Evolutionary conservation across 2,797 vertebrate species (phyloP), one percentile per base, ranked within the genome.

Genomic region (Sebastes wilsoni): DNA sequence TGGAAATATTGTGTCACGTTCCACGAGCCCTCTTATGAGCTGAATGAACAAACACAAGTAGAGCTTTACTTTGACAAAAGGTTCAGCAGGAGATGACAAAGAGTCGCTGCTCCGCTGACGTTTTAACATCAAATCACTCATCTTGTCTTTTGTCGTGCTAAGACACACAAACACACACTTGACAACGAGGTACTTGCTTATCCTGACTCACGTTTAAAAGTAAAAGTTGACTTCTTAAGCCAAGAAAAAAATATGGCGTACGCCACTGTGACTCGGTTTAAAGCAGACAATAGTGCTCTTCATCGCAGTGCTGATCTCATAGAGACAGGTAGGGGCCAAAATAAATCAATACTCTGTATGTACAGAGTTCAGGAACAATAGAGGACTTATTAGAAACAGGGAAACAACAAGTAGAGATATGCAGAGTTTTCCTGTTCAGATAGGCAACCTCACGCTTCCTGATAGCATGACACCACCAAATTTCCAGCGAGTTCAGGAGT

Each of bases 331-430:
- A 18, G 18, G n/a, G 34, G 23, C 16, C 30, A 58, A 22, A 60
- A 75, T 72, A 72, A 83, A 91, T 85, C 78, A 86, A 84, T 92
- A 52, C 38, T 52, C 25, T 52, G 42, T 46, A 18, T 72, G 16
- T 2, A 14, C 72, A 58, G 71, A 82, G 64, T 64, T 81, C 61
- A 18, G 18, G 61, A 80, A 88, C 82, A 88, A 79, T 27, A 46
- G 69, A 62, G 60, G n/a, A 49, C 46, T 75, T 76, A 55, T 66
- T 25, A 30, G 66, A 22, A 66, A 81, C 34, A 60, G 10, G 66
- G 72, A 81, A 78, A 52, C 18, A 3, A 2, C 32, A 62, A 5
- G 18, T 8, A n/a, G 27, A 66, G 42, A 54, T 30, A 32, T 65
- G 14, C 38, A 14, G 52, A 14, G 52, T 30, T 38, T 76, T 54